Evolutionary conservation across 1,140 invertebrate genomes (phyloP), one percentile per base, ranked within the genome.

Genomic region (Drosophila nigrodunni): DNA sequence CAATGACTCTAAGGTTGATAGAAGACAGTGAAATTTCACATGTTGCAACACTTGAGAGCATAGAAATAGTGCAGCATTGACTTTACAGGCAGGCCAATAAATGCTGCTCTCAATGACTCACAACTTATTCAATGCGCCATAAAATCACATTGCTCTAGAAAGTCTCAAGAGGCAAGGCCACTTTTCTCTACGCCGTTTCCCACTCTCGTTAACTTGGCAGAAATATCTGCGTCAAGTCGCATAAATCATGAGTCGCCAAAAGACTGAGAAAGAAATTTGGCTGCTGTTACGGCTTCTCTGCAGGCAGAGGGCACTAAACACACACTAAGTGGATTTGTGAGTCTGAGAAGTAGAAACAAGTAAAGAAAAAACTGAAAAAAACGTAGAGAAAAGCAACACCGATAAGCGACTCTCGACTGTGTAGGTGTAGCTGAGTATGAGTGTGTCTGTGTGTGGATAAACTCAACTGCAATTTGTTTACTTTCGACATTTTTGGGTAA

Each of bases 401-500:
- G 61, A 76, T 76, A 76, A 76, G 74, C 74, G 62, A 71, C 44
- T 50, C n/a, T 57, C 15, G 35, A 57, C 54, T 57, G 15, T 39
- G 2, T 57, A 35, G 21, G 30, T 44, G 30, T 43, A 7, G 25
- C 7, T 57, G 25, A 35, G 13, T 58, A 3, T 69, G 50, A 50
- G 15, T 64, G 39, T 60, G 46, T 55, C 37, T 65, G 37, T 50
- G 47, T 75, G 72, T 67, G 83, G 65, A 87, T 90, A 83, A 91
- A 83, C 80, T 87, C 83, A 65, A 77, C 77, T 89, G 85, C 89
- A 91, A 91, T 91, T 91, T 91, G 88, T 91, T 91, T 91, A 91
- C 89, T 89, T 91, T 91, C 88, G 88, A 91, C 88, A 83, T 47
- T 74, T 91, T 89, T 88, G 66, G 61, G 70, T 70, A 80, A 82